phyloP scores from a whole-genome alignment of 2,113 vertebrate genomes.

The Malaclemys terrapin region DNA sequence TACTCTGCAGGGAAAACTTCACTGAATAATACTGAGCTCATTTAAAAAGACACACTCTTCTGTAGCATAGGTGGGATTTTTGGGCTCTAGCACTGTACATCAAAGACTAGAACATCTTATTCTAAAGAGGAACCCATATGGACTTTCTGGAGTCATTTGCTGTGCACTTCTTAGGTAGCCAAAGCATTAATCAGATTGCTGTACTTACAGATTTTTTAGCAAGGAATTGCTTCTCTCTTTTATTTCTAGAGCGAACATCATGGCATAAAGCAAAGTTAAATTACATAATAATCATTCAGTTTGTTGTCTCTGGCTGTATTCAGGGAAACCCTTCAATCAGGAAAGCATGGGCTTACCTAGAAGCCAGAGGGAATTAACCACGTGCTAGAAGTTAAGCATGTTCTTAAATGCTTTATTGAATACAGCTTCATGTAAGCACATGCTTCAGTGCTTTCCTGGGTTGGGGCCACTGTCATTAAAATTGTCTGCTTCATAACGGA shows the following conservation, averaged over 20 bases:
- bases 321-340: background rate
- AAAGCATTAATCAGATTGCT: background rate
- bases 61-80: background rate
- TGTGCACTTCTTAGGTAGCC: background rate
- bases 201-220: background rate
- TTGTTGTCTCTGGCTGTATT: background rate
- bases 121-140: background rate
- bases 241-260: background rate
- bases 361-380: background rate
- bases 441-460: background rate
- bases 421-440: background rate
- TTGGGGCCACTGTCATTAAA: background rate
- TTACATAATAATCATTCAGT: background rate
- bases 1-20: background rate
- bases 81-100: background rate
- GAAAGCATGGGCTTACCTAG: background rate
- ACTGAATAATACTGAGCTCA: background rate
- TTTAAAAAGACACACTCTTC: background rate
- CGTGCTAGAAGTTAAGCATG: background rate
- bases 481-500: background rate
- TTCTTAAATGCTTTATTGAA: background rate
- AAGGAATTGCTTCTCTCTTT: background rate
- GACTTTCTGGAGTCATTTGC: background rate
- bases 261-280: background rate
- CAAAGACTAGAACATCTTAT: background rate